These are phyloP conservation scores for Idaea dimidiata DNA, from an alignment of 2,888 invertebrate genomes.

Conservation along the genomic window DNA sequence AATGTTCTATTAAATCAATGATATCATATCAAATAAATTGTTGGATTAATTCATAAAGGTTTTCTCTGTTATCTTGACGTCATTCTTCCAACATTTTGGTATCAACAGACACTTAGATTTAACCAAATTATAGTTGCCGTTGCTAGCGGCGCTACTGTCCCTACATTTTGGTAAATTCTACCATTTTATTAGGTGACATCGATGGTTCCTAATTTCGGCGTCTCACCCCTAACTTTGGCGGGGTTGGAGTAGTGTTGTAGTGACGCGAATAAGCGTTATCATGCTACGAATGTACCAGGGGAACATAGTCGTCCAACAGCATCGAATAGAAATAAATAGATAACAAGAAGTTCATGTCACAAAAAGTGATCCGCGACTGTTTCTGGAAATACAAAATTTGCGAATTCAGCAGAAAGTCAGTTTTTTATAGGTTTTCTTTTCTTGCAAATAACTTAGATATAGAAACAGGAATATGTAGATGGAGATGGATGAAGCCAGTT, in stretches of 20 bases:
- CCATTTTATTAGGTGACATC: background rate
- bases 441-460: no score
- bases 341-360: background rate
- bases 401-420: no score
- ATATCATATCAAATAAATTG: slow-evolving; percentile 2
- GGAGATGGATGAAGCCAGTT: no score
- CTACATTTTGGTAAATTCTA: background rate
- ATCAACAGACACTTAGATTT: background rate
- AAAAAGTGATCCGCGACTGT: background rate
- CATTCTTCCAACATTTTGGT: background rate
- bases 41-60: background rate
- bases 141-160: background rate
- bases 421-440: no score
- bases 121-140: background rate
- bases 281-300: slow-evolving; percentile 30
- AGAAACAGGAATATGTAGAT: no score
- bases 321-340: slow-evolving; percentile 4
- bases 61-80: background rate
- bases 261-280: slow-evolving; percentile 24
- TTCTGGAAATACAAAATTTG: background rate
- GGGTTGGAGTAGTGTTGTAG: background rate
- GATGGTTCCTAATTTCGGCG: background rate
- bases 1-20: background rate
- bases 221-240: background rate
- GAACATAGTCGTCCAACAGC: slow-evolving; percentile 18